These are phyloP conservation scores for Microcebus ravelobensis DNA, from an alignment of 2,113 vertebrate genomes.

Conservation along the genomic window DNA sequence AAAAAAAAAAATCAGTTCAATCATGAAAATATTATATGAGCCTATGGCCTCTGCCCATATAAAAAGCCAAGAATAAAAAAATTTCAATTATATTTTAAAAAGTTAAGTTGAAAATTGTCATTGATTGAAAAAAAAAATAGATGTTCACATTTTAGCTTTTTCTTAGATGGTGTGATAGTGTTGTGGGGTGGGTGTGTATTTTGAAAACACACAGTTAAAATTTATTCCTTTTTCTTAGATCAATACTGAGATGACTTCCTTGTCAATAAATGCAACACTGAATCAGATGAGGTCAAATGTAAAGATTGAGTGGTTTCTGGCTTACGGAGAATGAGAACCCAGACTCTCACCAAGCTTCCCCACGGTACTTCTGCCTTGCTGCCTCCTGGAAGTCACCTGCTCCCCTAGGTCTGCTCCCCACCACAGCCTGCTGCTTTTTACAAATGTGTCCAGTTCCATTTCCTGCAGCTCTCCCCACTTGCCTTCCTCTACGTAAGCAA, in stretches of 20 bases:
- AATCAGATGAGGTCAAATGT: background rate
- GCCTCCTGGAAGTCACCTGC: background rate
- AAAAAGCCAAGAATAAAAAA: background rate
- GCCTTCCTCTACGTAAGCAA: background rate
- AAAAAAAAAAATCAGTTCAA: background rate
- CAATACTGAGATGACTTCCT: slow-evolving; percentile 32
- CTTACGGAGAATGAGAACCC: background rate
- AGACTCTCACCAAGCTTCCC: background rate
- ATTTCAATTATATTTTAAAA: background rate
- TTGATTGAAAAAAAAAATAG: background rate
- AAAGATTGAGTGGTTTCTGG: background rate
- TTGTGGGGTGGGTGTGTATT: background rate
- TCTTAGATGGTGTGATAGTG: background rate
- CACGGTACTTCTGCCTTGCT: rapidly evolving
- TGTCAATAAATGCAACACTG: background rate
- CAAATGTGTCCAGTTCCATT: background rate
- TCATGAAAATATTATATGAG: background rate
- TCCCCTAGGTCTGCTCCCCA: rapidly evolving
- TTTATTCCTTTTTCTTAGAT: slow-evolving; percentile 1
- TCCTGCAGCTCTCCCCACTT: rapidly evolving
- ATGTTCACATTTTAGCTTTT: background rate
- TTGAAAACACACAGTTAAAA: slow-evolving; percentile 25
- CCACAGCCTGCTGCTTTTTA: background rate
- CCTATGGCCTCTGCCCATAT: background rate
- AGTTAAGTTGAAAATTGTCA: background rate